A percentile compares a stretch with the other conserved stretches of the same genome.
phyloP scores from a whole-genome alignment of 2,797 vertebrate genomes.

The Etheostoma nigrum region DNA sequence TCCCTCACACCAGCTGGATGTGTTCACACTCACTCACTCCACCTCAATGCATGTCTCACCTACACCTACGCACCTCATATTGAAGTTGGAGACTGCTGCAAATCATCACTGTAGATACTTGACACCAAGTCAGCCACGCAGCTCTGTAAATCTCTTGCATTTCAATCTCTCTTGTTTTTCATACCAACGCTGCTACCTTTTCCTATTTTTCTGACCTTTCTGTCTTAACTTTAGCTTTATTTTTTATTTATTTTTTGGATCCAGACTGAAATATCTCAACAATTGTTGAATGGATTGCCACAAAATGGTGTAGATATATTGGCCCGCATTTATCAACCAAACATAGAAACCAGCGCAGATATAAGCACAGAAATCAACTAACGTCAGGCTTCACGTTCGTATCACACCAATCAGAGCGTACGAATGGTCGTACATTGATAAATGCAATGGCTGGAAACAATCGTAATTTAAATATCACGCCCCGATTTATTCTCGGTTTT shows the following conservation, averaged over 20 bases:
- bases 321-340: no score
- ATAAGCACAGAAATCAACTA: no score
- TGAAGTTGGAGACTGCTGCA: constrained; percentile 36
- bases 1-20: constrained; percentile 61
- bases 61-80: constrained; percentile 55
- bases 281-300: background rate
- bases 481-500: no score
- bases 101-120: constrained; percentile 47
- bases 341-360: no score
- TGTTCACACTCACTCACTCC: constrained; percentile 54
- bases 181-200: constrained; percentile 26
- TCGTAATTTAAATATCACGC: no score
- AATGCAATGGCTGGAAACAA: no score
- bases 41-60: constrained; percentile 44
- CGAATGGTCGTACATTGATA: no score
- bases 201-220: constrained; percentile 19
- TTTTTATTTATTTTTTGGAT: background rate
- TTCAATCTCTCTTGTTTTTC: constrained; percentile 5
- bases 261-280: constrained; percentile 9
- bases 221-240: constrained; percentile 1
- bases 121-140: constrained; percentile 27
- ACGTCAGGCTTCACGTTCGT: no score
- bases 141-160: constrained; percentile 10
- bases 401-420: no score
- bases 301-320: background rate